Evolutionary conservation across 1,140 invertebrate genomes (phyloP), one percentile per base, ranked within the genome.

Genomic region (Aphelenchoides besseyi): DNA sequence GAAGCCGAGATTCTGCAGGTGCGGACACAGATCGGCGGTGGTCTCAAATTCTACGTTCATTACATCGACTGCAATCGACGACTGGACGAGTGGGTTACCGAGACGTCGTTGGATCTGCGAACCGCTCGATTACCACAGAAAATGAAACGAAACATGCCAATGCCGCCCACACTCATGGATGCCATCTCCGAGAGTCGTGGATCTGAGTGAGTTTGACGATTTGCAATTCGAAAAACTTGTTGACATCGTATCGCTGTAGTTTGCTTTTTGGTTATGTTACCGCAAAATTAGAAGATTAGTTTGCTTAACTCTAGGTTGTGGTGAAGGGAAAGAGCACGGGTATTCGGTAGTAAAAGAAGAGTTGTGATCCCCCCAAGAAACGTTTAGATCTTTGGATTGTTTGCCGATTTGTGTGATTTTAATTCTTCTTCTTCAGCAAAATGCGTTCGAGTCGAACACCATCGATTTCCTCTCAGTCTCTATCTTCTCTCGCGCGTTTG

Each of bases 11-110:
- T 78, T 16, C 66, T 80, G 5, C 70, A 68, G 8, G 78, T 64
- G 28, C 53, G 37, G 5, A 69, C 35, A 18, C 52, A 52, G 8
- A 12, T 8, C 16, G 48, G 33, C 9, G 61, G 74, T 12, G 69
- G 75, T 2, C 35, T 26, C 0, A 68, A 36, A 9, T 78, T 81
- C 54, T 78, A 78, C 37, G 78, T 78, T 1, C 76, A 78, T 32
- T 78, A 80, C 36, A 35, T 78, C 26, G 79, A 77, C 37, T 78
- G 78, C 54, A 78, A 78, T 35, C 79, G 76, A 0, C 69, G 76
- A 12, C 54, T 78, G 29, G 76, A 78, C 30, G 79, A 78, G 29
- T 78, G 76, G 76, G 70, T 80, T 35, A 71, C 18, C 1, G 76
- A 81, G 35, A 61, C 68, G 18, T 36, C 35, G 23, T 33, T 78